A percentile compares a stretch with the other conserved stretches of the same genome.
Conservation (phyloP, 2,797 vertebrate species). For the Harpagifer antarcticus region DNA sequence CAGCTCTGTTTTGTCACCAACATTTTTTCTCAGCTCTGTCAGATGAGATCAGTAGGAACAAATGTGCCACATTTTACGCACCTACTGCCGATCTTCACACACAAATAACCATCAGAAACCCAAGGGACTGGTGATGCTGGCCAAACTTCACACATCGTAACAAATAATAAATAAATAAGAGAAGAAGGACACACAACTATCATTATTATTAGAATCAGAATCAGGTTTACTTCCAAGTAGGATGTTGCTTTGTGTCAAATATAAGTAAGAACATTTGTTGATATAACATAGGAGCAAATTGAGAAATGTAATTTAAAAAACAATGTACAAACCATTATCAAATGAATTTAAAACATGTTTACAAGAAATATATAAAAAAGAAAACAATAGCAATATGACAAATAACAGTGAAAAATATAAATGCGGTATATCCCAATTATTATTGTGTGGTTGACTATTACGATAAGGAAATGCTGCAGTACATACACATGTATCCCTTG, state of each 20-base stretch:
- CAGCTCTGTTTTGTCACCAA: constrained; percentile 72
- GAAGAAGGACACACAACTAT: constrained; percentile 7
- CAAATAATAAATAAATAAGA: constrained; percentile 7
- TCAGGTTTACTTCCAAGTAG: no score
- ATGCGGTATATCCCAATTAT: no score
- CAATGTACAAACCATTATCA: no score
- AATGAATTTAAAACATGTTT: no score
- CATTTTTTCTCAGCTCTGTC: constrained; percentile 72
- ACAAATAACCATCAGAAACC: constrained; percentile 61
- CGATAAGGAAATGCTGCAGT: background rate
- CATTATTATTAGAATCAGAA: background rate
- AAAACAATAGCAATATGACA: no score
- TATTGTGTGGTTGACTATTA: background rate
- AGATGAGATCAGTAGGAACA: constrained; percentile 78
- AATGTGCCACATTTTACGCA: constrained; percentile 71
- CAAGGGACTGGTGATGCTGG: constrained; percentile 62
- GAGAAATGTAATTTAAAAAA: no score
- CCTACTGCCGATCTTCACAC: constrained; percentile 64
- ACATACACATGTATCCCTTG: background rate
- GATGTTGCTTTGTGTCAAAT: no score
- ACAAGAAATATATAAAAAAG: no score
- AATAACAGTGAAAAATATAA: no score
- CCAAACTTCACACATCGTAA: constrained; percentile 32
- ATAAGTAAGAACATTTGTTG: no score
- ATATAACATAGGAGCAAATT: no score